Evolutionary conservation across 2,888 invertebrate genomes (phyloP).

Genomic region (Ditylenchus weischeri): DNA sequence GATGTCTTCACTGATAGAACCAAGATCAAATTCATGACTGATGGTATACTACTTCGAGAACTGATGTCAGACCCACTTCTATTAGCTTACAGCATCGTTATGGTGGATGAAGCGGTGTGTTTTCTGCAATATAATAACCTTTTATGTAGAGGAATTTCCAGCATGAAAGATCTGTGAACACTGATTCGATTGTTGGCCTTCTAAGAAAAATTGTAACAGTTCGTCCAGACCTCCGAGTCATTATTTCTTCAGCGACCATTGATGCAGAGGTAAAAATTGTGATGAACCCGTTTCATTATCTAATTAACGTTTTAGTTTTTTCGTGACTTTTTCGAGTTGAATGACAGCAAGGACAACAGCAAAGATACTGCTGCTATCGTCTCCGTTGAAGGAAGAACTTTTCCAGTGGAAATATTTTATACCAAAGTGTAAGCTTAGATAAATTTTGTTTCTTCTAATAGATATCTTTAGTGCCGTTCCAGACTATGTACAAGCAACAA

Average conservation of each 20-base stretch:
- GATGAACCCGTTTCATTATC: not conserved
- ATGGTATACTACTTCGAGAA: conserved; percentile 87
- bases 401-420: conserved; percentile 82
- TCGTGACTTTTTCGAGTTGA: conserved; percentile 61
- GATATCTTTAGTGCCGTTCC: conserved; percentile 46
- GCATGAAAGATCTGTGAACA: conserved; percentile 86
- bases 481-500: conserved; percentile 62
- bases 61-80: conserved; percentile 90
- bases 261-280: conserved; percentile 73
- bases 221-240: conserved; percentile 52
- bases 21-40: conserved; percentile 77
- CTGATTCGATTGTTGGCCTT: conserved; percentile 88
- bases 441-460: not conserved
- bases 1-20: conserved; percentile 60
- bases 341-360: conserved; percentile 51
- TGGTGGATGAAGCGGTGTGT: conserved; percentile 47
- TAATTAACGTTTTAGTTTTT: conserved; percentile 48
- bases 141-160: conserved; percentile 67
- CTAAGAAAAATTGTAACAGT: conserved; percentile 71
- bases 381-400: conserved; percentile 81
- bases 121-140: not conserved
- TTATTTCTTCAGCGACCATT: conserved; percentile 90
- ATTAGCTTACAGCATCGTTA: conserved; percentile 77
- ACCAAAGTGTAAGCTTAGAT: conserved; percentile 62
- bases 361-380: conserved; percentile 76